A percentile compares a stretch with the other conserved stretches of the same genome.
These are phyloP conservation scores for Callocephalon fimbriatum DNA, from an alignment of 2,113 vertebrate genomes.

Conservation along the genomic window DNA sequence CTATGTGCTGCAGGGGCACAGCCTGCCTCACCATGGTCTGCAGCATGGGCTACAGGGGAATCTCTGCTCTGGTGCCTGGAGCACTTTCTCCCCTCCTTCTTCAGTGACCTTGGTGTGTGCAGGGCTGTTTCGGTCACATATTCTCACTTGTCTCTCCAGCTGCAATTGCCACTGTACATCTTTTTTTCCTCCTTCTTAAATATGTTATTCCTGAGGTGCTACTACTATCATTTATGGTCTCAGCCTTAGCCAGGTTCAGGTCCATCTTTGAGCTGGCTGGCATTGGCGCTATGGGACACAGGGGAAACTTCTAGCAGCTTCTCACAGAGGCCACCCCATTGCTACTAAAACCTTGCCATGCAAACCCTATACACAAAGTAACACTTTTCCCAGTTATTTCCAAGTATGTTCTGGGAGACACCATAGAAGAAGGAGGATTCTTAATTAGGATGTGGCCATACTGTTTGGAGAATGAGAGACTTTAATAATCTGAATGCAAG, in stretches of 20 bases:
- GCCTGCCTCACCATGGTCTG: background rate
- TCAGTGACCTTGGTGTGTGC: background rate
- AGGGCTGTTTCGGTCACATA: background rate
- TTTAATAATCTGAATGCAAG: slow-evolving; percentile 31
- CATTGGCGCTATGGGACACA: background rate
- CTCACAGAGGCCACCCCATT: background rate
- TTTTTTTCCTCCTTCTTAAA: background rate
- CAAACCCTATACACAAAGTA: background rate
- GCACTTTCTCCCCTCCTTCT: background rate
- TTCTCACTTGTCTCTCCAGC: background rate
- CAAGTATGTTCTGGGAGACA: background rate
- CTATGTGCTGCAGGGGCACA: background rate
- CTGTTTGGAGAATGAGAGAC: slow-evolving; percentile 13
- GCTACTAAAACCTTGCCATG: background rate
- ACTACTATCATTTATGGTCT: accelerated
- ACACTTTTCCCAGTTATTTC: background rate
- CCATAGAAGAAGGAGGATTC: background rate
- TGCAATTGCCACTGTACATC: background rate
- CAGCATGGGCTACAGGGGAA: background rate
- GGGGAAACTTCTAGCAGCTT: background rate
- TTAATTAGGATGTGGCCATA: slow-evolving; percentile 19
- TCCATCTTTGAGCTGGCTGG: background rate
- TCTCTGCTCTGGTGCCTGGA: background rate
- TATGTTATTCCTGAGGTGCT: background rate
- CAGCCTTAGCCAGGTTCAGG: background rate